Percentiles rank a stretch among this genome's conserved stretches.
phyloP scores from a whole-genome alignment of 37 sponge, comb jelly and placozoan species.

The Oopsacas minuta region DNA sequence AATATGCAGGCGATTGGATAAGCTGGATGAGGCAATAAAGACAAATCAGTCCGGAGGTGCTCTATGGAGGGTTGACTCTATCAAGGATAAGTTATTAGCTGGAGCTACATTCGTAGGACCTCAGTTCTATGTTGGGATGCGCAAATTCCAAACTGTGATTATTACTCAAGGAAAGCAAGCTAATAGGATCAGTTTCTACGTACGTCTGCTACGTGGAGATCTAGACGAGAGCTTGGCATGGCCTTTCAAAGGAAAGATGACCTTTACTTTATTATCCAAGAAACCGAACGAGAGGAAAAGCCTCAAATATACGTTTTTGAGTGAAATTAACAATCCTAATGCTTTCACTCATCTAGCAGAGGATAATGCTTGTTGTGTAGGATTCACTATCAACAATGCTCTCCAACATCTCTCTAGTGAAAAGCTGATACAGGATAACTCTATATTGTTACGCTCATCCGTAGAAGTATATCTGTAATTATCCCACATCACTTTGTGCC shows the following conservation, averaged over 20 bases:
- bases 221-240: neutral
- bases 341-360: neutral
- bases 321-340: conserved; percentile 16
- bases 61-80: neutral
- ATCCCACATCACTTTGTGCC: neutral
- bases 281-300: conserved; percentile 10
- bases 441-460: neutral
- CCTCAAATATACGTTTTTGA: neutral
- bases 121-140: neutral
- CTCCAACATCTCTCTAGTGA: neutral
- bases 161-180: conserved; percentile 9
- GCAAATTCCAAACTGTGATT: neutral
- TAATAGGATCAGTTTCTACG: neutral
- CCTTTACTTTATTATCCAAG: conserved; percentile 1
- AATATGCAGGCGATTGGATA: neutral
- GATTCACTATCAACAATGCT: conserved; percentile 16
- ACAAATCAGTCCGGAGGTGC: conserved; percentile 3
- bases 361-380: conserved; percentile 9
- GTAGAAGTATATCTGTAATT: neutral
- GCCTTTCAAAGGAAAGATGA: conserved; percentile 18
- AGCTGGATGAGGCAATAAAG: neutral
- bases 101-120: neutral
- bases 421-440: neutral
- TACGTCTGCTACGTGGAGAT: neutral
- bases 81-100: neutral